Evolutionary conservation across 1,140 invertebrate genomes (phyloP).

Genomic region (Aphaenogaster rudis): DNA sequence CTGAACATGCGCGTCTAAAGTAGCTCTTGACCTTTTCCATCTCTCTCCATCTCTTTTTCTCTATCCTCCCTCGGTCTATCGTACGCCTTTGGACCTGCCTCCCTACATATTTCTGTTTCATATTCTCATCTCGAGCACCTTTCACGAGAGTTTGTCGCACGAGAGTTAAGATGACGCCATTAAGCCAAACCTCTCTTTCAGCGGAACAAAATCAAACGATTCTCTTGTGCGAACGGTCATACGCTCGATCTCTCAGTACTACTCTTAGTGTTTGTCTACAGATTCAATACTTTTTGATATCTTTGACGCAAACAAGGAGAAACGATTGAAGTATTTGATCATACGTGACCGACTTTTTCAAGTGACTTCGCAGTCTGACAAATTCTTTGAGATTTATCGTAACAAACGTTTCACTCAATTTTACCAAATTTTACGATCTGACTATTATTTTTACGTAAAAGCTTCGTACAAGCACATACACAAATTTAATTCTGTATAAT

Average conservation of each 20-base stretch:
- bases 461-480: neutral
- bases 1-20: constrained; percentile 66
- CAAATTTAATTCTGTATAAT: neutral
- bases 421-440: neutral
- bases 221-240: constrained; percentile 17
- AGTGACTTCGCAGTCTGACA: constrained; percentile 14
- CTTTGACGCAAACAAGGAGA: constrained; percentile 32
- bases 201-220: constrained; percentile 46
- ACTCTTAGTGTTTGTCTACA: neutral
- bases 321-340: constrained; percentile 48
- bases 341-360: constrained; percentile 57
- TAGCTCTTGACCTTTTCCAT: constrained; percentile 66
- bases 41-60: constrained; percentile 8
- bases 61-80: constrained; percentile 34
- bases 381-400: constrained; percentile 13
- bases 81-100: constrained; percentile 11
- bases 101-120: constrained; percentile 48
- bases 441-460: constrained; percentile 26
- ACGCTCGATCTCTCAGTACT: neutral
- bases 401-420: constrained; percentile 32
- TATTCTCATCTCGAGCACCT: constrained; percentile 57
- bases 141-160: constrained; percentile 49
- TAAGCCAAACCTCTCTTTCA: constrained; percentile 46
- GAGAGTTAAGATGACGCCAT: constrained; percentile 60
- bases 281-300: constrained; percentile 38